Evolutionary conservation across 2,888 invertebrate species (phyloP).

Genomic region (Perithous albicinctus): DNA sequence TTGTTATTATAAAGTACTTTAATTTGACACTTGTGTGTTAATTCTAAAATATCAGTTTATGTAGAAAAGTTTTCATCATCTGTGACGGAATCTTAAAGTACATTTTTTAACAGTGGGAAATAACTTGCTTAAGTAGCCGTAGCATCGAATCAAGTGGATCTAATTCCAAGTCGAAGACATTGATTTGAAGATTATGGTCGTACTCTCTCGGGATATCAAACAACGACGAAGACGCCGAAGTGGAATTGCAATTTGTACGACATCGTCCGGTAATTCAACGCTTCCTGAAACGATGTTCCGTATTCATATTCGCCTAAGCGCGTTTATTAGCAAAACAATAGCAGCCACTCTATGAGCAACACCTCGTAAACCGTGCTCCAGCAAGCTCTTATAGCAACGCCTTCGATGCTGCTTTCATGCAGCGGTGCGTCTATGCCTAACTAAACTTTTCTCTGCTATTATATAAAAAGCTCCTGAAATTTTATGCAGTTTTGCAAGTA

Average conservation of each 20-base stretch:
- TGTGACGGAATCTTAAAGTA: too few relatives aligned
- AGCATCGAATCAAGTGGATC: not conserved
- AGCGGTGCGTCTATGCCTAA: conserved; percentile 6
- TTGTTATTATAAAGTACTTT: too few relatives aligned
- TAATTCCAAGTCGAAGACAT: not conserved
- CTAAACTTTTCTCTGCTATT: conserved; percentile 9
- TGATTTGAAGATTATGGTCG: conserved; percentile 32
- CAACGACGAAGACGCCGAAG: conserved; percentile 7
- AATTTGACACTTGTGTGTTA: too few relatives aligned
- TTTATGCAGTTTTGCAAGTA: not conserved
- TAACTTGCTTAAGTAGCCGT: too few relatives aligned
- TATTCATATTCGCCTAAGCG: conserved; percentile 81
- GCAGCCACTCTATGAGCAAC: conserved; percentile 78
- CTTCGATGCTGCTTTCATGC: conserved; percentile 53
- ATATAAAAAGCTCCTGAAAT: conserved; percentile 2
- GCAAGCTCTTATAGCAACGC: conserved; percentile 68
- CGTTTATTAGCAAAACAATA: conserved; percentile 82
- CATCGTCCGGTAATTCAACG: conserved; percentile 67
- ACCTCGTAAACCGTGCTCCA: conserved; percentile 81
- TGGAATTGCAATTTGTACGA: conserved; percentile 63
- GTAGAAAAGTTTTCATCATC: too few relatives aligned
- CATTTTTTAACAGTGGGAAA: too few relatives aligned
- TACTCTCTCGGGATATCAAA: conserved; percentile 47
- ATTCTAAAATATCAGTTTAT: too few relatives aligned
- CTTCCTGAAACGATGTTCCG: conserved; percentile 74